Conservation (phyloP, 2,797 vertebrate genomes). For the Sphenodon punctatus region DNA sequence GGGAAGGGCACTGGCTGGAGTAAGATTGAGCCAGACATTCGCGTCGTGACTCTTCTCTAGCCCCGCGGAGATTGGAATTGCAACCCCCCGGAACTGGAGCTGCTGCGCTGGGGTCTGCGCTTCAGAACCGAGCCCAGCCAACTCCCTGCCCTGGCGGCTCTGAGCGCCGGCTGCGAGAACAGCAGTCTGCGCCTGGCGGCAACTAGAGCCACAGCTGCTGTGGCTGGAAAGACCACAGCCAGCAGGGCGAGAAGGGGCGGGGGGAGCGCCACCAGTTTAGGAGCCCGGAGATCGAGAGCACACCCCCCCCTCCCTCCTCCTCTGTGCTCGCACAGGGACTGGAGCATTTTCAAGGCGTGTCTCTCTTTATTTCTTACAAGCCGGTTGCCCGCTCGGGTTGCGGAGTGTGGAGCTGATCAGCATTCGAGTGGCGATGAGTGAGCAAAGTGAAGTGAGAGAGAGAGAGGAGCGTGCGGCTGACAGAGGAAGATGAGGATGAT, state of each 20-base stretch:
- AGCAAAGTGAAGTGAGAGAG: not conserved
- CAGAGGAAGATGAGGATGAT: not conserved
- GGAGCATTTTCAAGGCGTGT: not conserved
- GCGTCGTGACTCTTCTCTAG: not conserved
- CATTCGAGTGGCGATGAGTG: slow-evolving; percentile 10
- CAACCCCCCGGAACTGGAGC: no score
- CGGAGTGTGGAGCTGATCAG: not conserved
- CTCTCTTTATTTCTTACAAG: not conserved
- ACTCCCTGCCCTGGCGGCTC: no score
- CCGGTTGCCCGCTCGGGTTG: slow-evolving; percentile 7
- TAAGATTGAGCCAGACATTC: not conserved
- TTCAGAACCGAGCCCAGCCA: no score
- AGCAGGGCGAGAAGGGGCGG: no score
- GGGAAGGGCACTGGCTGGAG: not conserved
- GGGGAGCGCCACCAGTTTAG: not conserved
- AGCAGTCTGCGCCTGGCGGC: no score
- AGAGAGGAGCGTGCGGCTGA: slow-evolving; percentile 17
- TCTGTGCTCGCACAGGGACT: not conserved
- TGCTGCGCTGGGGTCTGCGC: no score
- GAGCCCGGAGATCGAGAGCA: not conserved
- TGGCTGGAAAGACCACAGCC: no score
- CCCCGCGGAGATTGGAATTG: no score
- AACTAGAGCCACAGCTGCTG: no score
- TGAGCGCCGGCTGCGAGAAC: not conserved
- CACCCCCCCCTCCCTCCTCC: not conserved